These are phyloP conservation scores for Pteropus rufus DNA, from an alignment of 2,797 vertebrate species.

Conservation along the genomic window DNA sequence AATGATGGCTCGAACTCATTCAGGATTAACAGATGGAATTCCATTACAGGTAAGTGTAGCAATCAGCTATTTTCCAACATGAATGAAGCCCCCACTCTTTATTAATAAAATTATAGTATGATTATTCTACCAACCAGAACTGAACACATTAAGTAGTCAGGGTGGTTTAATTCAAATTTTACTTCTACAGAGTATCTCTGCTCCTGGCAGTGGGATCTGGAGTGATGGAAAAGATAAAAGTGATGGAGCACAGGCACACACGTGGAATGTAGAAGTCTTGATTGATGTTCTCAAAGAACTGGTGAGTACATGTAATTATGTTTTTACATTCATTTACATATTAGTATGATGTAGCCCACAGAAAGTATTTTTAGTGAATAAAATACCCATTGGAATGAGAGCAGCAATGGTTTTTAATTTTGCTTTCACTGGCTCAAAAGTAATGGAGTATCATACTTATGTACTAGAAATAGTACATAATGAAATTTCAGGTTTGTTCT, in stretches of 20 bases:
- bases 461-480: not conserved
- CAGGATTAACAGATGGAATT: conserved; percentile 96
- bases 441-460: not conserved
- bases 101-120: not conserved
- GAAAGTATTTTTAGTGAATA: not conserved
- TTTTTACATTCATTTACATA: not conserved
- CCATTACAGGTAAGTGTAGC: conserved; percentile 90
- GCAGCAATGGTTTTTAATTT: not conserved
- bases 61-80: not conserved
- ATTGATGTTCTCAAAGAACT: conserved; percentile 99
- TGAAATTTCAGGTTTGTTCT: not conserved
- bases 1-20: conserved; percentile 99
- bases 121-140: not conserved
- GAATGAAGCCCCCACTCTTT: not conserved
- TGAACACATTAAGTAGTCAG: not conserved
- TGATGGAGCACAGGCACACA: conserved; percentile 95
- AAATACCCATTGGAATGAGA: not conserved
- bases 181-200: conserved; percentile 91
- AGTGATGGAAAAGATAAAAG: conserved; percentile 99
- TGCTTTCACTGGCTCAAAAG: not conserved
- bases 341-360: not conserved
- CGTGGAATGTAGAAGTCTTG: conserved; percentile 98
- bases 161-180: conserved; percentile 53
- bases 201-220: conserved; percentile 98
- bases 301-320: conserved; percentile 84